Evolutionary conservation across 2,113 vertebrate species (phyloP).

Genomic region (Microcebus murinus): DNA sequence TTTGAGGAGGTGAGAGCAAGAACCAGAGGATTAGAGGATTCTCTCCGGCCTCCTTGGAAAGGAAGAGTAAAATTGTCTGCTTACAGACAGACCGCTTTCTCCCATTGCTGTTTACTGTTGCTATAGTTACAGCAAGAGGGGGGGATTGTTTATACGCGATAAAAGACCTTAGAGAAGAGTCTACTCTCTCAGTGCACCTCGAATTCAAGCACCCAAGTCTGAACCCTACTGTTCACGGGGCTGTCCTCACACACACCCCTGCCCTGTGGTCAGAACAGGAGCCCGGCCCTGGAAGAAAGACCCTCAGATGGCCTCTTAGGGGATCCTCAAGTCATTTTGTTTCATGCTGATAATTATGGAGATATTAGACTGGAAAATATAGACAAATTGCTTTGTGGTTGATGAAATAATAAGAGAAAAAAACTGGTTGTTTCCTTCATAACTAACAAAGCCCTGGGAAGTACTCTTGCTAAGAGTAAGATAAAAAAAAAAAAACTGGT

Average conservation of each 20-base stretch:
- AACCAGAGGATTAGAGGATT: neutral
- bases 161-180: neutral
- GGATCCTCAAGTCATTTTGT: neutral
- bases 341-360: neutral
- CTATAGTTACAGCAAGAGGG: neutral
- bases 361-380: neutral
- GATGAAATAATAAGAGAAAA: neutral
- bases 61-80: neutral
- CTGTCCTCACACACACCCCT: neutral
- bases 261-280: neutral
- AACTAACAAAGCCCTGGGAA: neutral
- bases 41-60: neutral
- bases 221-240: too few species aligned
- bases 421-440: neutral
- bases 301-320: neutral
- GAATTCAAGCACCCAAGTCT: neutral
- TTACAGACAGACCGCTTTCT: neutral
- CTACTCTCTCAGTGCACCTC: neutral
- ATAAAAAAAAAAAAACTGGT: slow-evolving; percentile 43
- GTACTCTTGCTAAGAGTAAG: neutral
- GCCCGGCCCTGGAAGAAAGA: too few species aligned
- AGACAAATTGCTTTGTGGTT: neutral
- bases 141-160: neutral
- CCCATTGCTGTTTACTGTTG: neutral
- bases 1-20: neutral